Percentiles rank a stretch among this genome's conserved stretches.
Evolutionary conservation across 2,888 invertebrate species (phyloP).

Genomic region (Prenolepis imparis): DNA sequence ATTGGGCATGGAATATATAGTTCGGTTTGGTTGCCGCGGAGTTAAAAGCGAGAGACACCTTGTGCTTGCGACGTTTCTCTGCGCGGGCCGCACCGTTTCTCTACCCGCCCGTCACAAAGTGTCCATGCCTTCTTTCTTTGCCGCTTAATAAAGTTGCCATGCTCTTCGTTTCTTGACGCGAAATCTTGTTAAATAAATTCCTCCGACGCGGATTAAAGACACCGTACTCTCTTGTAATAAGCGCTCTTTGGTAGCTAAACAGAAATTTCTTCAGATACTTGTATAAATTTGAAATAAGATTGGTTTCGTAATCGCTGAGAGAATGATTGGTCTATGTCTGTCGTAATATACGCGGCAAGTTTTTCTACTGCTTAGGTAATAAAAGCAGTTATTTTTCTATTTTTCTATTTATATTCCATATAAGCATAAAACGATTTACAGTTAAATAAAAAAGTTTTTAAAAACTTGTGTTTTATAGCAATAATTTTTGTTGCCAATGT

Average conservation of each 20-base stretch:
- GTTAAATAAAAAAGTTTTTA: too few relatives aligned
- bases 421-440: too few relatives aligned
- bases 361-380: too few relatives aligned
- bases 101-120: constrained; percentile 4
- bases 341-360: too few relatives aligned
- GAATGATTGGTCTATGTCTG: too few relatives aligned
- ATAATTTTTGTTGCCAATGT: too few relatives aligned
- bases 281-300: not conserved
- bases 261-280: not conserved
- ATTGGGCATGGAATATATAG: constrained; percentile 24
- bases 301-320: too few relatives aligned
- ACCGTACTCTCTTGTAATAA: not conserved
- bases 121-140: not conserved
- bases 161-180: not conserved
- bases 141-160: not conserved
- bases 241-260: not conserved
- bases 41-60: constrained; percentile 49
- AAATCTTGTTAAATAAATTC: not conserved
- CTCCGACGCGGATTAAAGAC: not conserved
- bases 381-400: too few relatives aligned
- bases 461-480: too few relatives aligned
- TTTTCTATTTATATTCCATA: too few relatives aligned
- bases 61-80: constrained; percentile 44
- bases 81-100: constrained; percentile 7
- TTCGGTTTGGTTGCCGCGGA: constrained; percentile 19